Evolutionary conservation across 2,888 invertebrate genomes (phyloP), one percentile per base, ranked within the genome.

Genomic region (Colostygia pectinataria): DNA sequence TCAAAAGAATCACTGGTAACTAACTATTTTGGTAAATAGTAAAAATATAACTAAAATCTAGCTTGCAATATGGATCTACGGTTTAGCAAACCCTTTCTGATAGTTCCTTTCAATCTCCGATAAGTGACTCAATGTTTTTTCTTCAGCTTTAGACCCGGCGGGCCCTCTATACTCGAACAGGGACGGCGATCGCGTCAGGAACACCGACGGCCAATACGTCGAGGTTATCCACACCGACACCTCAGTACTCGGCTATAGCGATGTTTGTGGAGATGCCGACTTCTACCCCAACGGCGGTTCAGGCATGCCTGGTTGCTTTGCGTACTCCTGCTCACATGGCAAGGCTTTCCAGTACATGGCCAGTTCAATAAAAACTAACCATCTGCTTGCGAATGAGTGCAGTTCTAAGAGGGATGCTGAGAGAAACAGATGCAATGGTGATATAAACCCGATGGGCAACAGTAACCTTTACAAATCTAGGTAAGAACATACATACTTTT

Each of bases 141-240:
- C 59, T 62, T 10, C 40, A 89, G 89, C 72, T 13, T 65, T 89
- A 15, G 89, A 90, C 56, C 88, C 89, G 0, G 87, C 89, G 20
- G 80, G 81, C 8, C 88, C 87, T 2, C 53, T 79, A 7, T 88
- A 83, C 82, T n/a, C 1, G 8, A 42, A 59, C 9, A 41, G 53
- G 0, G 71, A 78, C 51, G 39, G 44, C 4, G 55, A 77, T 32
- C 73, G 79, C 5, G 40, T 89, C 0, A 54, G 49, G 0, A 18
- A 57, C 1, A 70, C 68, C 0, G 86, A 86, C 37, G 88, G 58
- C 0, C 65, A 65, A 36, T 87, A 86, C 59, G 86, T 88, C 0
- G 89, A 89, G 64, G 70, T 80, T 0, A 85, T 89, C 0, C 89
- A 90, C 54, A 89, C 89, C 0, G 78, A 84, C 55, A 76, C 72